A percentile compares a stretch with the other conserved stretches of the same genome.
Evolutionary conservation across 2,113 vertebrate species (phyloP).

Genomic region (Tragelaphus scriptus): DNA sequence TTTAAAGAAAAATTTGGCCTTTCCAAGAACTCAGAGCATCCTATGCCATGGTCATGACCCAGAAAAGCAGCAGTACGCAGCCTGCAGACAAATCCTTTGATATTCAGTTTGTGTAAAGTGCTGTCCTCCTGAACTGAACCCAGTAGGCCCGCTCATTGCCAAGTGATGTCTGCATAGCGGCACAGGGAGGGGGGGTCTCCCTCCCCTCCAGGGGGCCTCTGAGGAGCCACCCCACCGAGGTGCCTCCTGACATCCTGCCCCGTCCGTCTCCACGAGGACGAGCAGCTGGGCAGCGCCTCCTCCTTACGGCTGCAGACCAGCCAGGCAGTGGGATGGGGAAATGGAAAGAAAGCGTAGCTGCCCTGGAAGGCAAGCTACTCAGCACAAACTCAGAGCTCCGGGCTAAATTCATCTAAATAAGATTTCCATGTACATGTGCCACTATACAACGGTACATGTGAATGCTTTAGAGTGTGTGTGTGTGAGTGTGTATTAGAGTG

Average conservation of each 20-base stretch:
- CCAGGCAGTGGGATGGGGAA: fast-evolving
- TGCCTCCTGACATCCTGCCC: fast-evolving
- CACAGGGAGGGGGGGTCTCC: background rate
- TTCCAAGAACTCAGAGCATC: background rate
- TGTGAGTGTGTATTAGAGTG: no score
- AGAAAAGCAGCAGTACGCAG: background rate
- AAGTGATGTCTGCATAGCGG: conserved; percentile 36
- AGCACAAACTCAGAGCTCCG: background rate
- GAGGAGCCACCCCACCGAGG: fast-evolving
- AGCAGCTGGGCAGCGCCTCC: background rate
- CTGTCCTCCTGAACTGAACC: conserved; percentile 24
- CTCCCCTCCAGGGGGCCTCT: conserved; percentile 1
- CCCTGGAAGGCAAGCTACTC: background rate
- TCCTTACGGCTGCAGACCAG: background rate
- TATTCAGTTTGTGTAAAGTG: conserved; percentile 11
- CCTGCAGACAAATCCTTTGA: conserved; percentile 42
- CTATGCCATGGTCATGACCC: fast-evolving
- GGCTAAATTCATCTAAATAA: no score
- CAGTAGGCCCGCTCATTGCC: conserved; percentile 48
- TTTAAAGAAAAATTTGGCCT: background rate
- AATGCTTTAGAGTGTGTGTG: background rate
- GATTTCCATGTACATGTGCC: fast-evolving
- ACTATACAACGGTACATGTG: background rate
- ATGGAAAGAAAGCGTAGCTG: fast-evolving
- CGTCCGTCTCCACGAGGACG: fast-evolving